Evolutionary conservation across 2,797 vertebrate species (phyloP), one percentile per base, ranked within the genome.

Genomic region (Anomalospiza imberbis): DNA sequence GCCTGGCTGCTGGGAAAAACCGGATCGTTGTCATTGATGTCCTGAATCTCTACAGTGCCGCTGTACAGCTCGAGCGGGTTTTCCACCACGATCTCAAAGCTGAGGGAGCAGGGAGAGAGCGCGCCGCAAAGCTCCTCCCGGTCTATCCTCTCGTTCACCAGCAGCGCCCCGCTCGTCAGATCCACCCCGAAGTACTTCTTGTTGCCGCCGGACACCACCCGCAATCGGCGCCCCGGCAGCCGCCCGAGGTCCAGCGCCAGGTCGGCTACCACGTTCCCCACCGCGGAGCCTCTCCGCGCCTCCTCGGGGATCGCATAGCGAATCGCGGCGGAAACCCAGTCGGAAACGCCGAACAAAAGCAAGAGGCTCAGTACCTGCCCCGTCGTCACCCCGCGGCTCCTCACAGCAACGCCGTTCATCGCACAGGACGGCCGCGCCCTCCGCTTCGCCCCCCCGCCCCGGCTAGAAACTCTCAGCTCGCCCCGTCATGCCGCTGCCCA

Each of bases 241-340:
- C 97, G 96, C 94, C 94, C 96, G 29, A 97, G 85, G 79, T 98
- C 98, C 91, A 99, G 85, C 51, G 97, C 98, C 63, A 99, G 96
- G 95, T 99, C 98, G 61, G 98, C 96, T 58, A 98, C 98, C 93
- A 99, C 98, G 80, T 98, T 98, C 26, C 98, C 98, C 80, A 99
- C 97, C 19, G 97, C 21, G 58, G 98, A 98, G 8, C 98, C 98
- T 93, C 95, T 98, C 45, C 97, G 85, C 97, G 98, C 98, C 93
- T 99, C 99, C 93, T 99, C 99, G 16, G 98, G 98, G 81, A 99
- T 98, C 36, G 98, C 98, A 97, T 99, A 99, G 89, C 98, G 98
- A 95, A 99, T 95, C 76, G 98, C 97, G 54, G 97, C 97, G 53
- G 88, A 93, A 45, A 97, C 98, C 91, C 95, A 89, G 85, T 89